Conservation (phyloP, 2,888 invertebrate species). For the Aphidius colemani region DNA sequence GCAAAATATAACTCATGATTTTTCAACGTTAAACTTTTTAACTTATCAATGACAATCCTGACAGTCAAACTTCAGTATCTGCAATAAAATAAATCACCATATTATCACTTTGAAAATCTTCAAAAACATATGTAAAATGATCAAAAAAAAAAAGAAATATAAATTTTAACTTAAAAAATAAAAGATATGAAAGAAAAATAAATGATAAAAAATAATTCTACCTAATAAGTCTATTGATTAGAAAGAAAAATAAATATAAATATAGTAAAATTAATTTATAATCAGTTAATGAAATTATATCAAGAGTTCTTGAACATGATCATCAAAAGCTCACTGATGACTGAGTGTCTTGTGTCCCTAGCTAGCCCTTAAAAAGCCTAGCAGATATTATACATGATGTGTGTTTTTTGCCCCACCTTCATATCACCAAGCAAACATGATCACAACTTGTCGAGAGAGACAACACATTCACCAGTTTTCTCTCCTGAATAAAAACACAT, state of each 20-base stretch:
- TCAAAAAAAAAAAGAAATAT: too few relatives aligned
- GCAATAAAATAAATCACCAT: neutral
- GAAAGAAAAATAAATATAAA: too few relatives aligned
- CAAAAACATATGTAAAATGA: too few relatives aligned
- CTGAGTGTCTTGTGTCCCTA: slow-evolving; percentile 31
- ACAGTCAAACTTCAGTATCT: neutral
- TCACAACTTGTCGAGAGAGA: slow-evolving; percentile 1
- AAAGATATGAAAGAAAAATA: neutral
- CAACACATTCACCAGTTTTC: neutral
- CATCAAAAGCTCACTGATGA: slow-evolving; percentile 29
- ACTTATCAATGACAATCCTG: neutral
- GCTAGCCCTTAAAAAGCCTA: slow-evolving; percentile 36
- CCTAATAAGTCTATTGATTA: neutral
- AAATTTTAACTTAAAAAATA: too few relatives aligned
- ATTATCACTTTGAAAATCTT: too few relatives aligned
- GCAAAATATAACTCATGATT: slow-evolving; percentile 15
- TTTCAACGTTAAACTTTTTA: too few relatives aligned
- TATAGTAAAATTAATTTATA: too few relatives aligned
- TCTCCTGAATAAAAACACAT: too few relatives aligned
- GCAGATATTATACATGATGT: slow-evolving; percentile 14
- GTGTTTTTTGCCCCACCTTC: slow-evolving; percentile 17
- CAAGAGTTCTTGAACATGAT: slow-evolving; percentile 16
- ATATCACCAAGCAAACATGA: slow-evolving; percentile 14
- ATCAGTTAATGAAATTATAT: neutral
- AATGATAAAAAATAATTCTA: neutral